These are phyloP conservation scores for Upupa epops DNA, from an alignment of 2,113 vertebrate species.

Conservation along the genomic window DNA sequence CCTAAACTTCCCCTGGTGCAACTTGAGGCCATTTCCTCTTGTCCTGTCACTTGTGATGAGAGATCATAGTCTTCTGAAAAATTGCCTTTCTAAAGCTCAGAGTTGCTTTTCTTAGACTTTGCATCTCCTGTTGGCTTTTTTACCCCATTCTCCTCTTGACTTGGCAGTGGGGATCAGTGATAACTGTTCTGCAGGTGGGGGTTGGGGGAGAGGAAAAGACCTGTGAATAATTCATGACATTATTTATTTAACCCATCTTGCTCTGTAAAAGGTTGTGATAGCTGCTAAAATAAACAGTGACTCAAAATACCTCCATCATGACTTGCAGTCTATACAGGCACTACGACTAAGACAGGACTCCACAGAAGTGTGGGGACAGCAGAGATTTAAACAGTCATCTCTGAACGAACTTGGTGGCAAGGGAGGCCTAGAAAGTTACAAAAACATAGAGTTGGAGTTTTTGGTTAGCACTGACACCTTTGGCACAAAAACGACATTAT, in stretches of 20 bases:
- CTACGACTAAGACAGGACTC: background rate
- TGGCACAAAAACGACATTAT: background rate
- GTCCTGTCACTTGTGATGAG: too few relatives aligned
- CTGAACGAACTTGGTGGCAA: background rate
- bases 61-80: background rate
- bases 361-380: background rate
- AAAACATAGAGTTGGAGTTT: background rate
- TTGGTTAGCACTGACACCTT: background rate
- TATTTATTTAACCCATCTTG: slow-evolving; percentile 43
- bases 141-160: background rate
- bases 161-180: background rate
- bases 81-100: background rate
- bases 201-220: background rate
- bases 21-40: too few relatives aligned
- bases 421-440: background rate
- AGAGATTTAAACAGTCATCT: background rate
- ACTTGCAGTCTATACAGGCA: background rate
- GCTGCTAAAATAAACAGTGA: slow-evolving; percentile 8
- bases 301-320: slow-evolving; percentile 9
- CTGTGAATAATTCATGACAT: background rate
- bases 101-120: background rate
- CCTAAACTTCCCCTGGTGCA: too few relatives aligned
- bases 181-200: background rate
- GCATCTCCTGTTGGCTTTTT: background rate
- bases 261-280: slow-evolving; percentile 30